These are phyloP conservation scores for Maylandia zebra DNA, from an alignment of 2,113 vertebrate species.

Conservation along the genomic window DNA sequence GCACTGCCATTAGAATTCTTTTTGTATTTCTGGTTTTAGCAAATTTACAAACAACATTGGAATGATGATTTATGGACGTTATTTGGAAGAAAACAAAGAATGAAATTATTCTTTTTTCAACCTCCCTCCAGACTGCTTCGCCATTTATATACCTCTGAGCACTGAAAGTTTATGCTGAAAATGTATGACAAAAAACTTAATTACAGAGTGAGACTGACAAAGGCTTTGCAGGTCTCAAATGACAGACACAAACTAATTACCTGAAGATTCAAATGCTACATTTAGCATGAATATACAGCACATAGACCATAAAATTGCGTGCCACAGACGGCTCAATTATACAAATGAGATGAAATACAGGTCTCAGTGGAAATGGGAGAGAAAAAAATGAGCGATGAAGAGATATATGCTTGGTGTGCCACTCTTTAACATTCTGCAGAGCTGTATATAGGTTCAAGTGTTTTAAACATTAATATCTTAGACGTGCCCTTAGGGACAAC, in stretches of 20 bases:
- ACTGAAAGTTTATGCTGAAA: not conserved
- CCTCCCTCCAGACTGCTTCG: not conserved
- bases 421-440: not conserved
- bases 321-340: conserved; percentile 21
- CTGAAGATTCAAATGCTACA: conserved; percentile 18
- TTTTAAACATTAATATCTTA: conserved; percentile 9
- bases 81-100: not conserved
- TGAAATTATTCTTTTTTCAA: not conserved
- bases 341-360: conserved; percentile 12
- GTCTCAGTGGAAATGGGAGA: conserved; percentile 14
- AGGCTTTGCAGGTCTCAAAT: conserved; percentile 5
- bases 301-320: conserved; percentile 9
- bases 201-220: conserved; percentile 16
- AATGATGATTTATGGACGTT: not conserved
- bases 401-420: not conserved
- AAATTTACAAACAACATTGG: not conserved
- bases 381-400: not conserved
- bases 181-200: conserved; percentile 19
- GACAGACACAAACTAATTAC: conserved; percentile 39
- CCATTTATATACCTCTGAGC: not conserved
- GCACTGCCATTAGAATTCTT: not conserved
- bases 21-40: not conserved
- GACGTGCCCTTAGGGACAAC: not conserved
- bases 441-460: conserved; percentile 16
- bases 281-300: conserved; percentile 6